Conservation (phyloP, 2,888 invertebrate species). For the Oxytorus armatus region DNA sequence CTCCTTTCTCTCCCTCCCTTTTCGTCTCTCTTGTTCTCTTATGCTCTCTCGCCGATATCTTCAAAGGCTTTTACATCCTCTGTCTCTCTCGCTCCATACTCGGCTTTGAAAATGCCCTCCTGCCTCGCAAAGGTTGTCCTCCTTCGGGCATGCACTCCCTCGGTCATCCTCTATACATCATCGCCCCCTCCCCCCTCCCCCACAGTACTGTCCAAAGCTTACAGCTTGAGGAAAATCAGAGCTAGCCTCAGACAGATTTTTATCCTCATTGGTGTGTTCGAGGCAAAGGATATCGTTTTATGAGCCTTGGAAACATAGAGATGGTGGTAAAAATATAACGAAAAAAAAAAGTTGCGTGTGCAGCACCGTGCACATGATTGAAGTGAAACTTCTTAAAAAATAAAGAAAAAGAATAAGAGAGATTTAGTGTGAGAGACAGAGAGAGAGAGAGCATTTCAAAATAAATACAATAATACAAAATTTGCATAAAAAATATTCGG, state of each 20-base stretch:
- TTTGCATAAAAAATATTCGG: too few relatives aligned
- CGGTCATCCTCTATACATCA: conserved; percentile 1
- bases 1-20: conserved; percentile 16
- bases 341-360: too few relatives aligned
- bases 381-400: too few relatives aligned
- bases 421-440: too few relatives aligned
- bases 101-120: conserved; percentile 58
- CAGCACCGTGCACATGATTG: too few relatives aligned
- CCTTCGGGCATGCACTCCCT: conserved; percentile 43
- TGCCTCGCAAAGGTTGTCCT: conserved; percentile 30
- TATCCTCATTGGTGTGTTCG: conserved; percentile 32
- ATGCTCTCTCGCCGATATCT: conserved; percentile 59
- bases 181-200: too few relatives aligned
- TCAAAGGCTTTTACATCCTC: conserved; percentile 70
- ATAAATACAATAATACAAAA: too few relatives aligned
- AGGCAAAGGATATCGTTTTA: conserved; percentile 11
- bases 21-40: conserved; percentile 42
- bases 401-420: too few relatives aligned
- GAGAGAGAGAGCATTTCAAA: too few relatives aligned
- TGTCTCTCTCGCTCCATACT: conserved; percentile 37
- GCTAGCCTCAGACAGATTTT: conserved; percentile 26
- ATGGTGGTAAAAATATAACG: neutral
- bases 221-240: neutral
- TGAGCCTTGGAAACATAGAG: neutral
- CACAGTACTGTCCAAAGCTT: conserved; percentile 20